Base-by-base conservation (phyloP, 2,113 vertebrate species). In the Stercorarius parasiticus region DNA sequence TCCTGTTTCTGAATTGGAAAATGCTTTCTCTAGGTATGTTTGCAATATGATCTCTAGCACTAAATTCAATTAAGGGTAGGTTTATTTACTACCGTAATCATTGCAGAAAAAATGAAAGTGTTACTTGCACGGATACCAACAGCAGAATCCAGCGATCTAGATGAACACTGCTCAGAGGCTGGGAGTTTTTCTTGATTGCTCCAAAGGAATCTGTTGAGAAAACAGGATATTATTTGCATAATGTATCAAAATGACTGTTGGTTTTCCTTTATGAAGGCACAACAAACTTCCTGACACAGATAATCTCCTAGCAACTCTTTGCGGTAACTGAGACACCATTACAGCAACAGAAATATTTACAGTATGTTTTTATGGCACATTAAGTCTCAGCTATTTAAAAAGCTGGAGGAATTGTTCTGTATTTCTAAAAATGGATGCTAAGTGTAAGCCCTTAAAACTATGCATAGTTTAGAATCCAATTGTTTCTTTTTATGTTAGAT, bases 231-330 rank as follows among this genome's bases (percentile, higher is more conserved):
- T 71, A 76, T 91, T 79, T 96, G 83, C 92, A 93, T 93, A 82
- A 66, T 78, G 81, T 71, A 86, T 82, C 95, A 97, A 87, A 74
- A 94, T 89, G 30, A 83, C 65, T 66, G 95, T 86, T 88, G 77
- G 49, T 90, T 83, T 96, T 96, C 96, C 92, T 97, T 95, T 65
- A 59, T 61, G 72, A 90, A 88, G 85, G 88, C 94, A 76, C 38
- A 71, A 71, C 43, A 86, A 83, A 92, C 94, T 94, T 98, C 96
- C 96, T 67, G 64, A 92, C 58, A 29, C 66, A 96, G 97, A 97
- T 96, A 96, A 96, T 96, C 95, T 95, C 98, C 93, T 97, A 98
- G 98, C 97, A 98, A 96, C 97, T 62, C 70, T 79, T 80, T 38
- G 82, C 74, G 94, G 93, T 38, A 70, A 91, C 85, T 40, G 49